Evolutionary conservation across 1,140 invertebrate genomes (phyloP).

Genomic region (Atta colombica): DNA sequence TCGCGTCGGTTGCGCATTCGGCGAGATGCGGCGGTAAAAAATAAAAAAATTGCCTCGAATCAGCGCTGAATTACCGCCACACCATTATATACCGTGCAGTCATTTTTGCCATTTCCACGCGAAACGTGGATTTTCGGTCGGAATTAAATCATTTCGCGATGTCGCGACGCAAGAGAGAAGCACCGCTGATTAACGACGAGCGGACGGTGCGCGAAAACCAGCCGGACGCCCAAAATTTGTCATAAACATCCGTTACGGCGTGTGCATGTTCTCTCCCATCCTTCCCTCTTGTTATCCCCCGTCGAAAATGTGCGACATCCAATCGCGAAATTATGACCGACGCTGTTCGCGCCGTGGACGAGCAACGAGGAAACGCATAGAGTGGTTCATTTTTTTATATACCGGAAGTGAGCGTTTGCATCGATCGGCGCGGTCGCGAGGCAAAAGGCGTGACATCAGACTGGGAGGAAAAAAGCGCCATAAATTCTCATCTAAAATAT

Average conservation of each 20-base stretch:
- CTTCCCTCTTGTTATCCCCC: background rate
- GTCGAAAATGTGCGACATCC: conserved; percentile 21
- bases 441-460: background rate
- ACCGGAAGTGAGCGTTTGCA: conserved; percentile 2
- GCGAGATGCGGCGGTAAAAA: too few relatives aligned
- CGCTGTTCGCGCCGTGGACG: background rate
- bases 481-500: conserved; percentile 45
- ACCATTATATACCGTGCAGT: conserved; percentile 50
- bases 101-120: conserved; percentile 39
- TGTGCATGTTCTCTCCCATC: background rate
- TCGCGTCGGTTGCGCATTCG: background rate
- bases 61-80: conserved; percentile 39
- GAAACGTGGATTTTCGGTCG: conserved; percentile 32
- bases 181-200: conserved; percentile 48
- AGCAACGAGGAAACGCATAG: background rate
- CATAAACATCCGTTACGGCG: conserved; percentile 65
- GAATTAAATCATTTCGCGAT: conserved; percentile 67
- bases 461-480: background rate
- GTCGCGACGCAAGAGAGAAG: conserved; percentile 7
- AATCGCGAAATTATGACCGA: conserved; percentile 31
- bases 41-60: conserved; percentile 28
- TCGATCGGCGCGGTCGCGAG: conserved; percentile 30
- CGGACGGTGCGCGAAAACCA: conserved; percentile 29
- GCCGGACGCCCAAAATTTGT: conserved; percentile 62
- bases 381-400: conserved; percentile 22